These are phyloP conservation scores for Erebia ligea DNA, from an alignment of 2,888 invertebrate genomes.

Conservation along the genomic window DNA sequence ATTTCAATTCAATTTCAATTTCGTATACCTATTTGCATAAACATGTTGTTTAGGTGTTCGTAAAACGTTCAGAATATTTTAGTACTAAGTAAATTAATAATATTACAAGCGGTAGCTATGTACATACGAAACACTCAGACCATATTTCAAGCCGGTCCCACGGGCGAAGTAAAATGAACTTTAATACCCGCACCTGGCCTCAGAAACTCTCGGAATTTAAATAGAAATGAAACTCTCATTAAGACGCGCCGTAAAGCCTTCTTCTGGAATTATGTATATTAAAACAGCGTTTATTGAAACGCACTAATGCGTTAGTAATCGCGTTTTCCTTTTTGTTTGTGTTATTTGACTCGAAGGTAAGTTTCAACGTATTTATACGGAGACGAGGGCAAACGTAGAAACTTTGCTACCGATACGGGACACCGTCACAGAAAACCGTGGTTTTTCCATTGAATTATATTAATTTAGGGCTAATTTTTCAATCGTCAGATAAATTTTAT, in stretches of 20 bases:
- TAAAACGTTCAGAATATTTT: neutral
- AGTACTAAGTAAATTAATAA: neutral
- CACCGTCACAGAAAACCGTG: no score
- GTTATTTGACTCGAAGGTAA: no score
- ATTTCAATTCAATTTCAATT: no score
- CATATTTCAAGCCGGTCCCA: slow-evolving; percentile 12
- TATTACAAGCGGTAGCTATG: slow-evolving; percentile 1
- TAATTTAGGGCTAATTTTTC: no score
- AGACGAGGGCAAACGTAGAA: no score
- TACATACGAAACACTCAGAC: neutral
- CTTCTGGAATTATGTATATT: slow-evolving; percentile 18
- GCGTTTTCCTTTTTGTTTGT: neutral
- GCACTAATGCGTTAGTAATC: slow-evolving; percentile 8
- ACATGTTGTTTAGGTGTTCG: no score
- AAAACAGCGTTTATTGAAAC: slow-evolving; percentile 18
- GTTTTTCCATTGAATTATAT: no score
- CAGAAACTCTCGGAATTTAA: slow-evolving; percentile 29
- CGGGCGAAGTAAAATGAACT: slow-evolving; percentile 12
- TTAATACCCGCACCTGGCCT: slow-evolving; percentile 24
- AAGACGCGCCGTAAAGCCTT: slow-evolving; percentile 27
- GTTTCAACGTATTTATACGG: no score
- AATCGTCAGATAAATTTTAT: no score
- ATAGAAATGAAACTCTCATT: slow-evolving; percentile 36
- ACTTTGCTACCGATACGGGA: no score
- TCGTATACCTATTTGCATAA: no score